Conservation (phyloP, 1,140 invertebrate species). For the Metaphire vulgaris region DNA sequence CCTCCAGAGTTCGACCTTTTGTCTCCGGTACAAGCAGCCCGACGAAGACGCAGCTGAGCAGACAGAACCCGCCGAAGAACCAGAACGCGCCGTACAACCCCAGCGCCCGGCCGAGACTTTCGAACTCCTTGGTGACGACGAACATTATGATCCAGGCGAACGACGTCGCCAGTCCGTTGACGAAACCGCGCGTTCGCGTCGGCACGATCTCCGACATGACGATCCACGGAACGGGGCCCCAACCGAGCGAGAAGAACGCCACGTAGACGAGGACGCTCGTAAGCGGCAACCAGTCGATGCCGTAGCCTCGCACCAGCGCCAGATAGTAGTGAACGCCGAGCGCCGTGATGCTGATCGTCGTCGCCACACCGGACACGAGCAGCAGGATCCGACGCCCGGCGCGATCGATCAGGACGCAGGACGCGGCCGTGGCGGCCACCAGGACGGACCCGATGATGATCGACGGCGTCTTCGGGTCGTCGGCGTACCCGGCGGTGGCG, state of each 20-base stretch:
- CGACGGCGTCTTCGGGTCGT: conserved; percentile 48
- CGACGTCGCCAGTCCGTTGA: conserved; percentile 73
- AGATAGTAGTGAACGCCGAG: conserved; percentile 43
- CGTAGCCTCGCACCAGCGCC: conserved; percentile 10
- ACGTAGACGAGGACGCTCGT: conserved; percentile 75
- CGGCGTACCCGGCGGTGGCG: conserved; percentile 57
- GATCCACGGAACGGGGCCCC: conserved; percentile 85
- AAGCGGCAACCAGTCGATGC: conserved; percentile 71
- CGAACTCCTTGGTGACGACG: conserved; percentile 69
- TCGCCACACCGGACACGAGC: conserved; percentile 50
- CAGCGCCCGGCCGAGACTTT: conserved; percentile 65
- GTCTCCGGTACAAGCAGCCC: conserved; percentile 45
- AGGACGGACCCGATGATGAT: conserved; percentile 84
- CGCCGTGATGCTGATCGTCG: conserved; percentile 38
- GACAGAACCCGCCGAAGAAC: conserved; percentile 48
- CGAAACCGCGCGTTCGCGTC: conserved; percentile 72
- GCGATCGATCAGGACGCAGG: conserved; percentile 71
- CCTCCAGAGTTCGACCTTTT: conserved; percentile 49
- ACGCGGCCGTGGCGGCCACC: conserved; percentile 76
- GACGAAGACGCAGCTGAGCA: conserved; percentile 46
- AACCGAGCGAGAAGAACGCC: conserved; percentile 80
- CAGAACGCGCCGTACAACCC: conserved; percentile 62
- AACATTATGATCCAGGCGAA: conserved; percentile 87
- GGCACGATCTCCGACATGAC: conserved; percentile 89
- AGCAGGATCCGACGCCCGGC: conserved; percentile 67